Percentiles rank a stretch among this genome's conserved stretches.
These are phyloP conservation scores for Oryzias woworae DNA, from an alignment of 2,113 vertebrate genomes.

Conservation along the genomic window DNA sequence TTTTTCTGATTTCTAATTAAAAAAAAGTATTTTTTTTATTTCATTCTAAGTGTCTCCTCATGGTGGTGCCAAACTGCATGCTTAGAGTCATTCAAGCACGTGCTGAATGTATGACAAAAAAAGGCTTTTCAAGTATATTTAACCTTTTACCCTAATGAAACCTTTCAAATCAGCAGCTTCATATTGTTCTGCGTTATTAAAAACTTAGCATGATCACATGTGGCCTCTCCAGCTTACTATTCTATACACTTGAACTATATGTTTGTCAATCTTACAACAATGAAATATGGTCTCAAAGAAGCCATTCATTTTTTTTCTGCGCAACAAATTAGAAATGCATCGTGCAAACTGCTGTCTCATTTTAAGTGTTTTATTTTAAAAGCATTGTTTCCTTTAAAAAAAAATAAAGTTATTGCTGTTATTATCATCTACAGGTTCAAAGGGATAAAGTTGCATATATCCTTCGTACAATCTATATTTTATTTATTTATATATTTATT, in stretches of 20 bases:
- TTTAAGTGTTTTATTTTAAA: constrained; percentile 27
- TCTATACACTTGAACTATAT: no score
- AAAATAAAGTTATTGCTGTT: no score
- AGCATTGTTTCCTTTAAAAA: background rate
- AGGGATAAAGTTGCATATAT: no score
- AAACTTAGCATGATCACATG: constrained; percentile 14
- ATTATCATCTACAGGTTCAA: no score
- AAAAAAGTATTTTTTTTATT: no score
- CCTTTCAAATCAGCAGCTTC: constrained; percentile 15
- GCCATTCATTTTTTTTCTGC: constrained; percentile 24
- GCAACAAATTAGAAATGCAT: constrained; percentile 26
- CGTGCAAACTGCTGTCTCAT: constrained; percentile 20
- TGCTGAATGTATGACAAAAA: background rate
- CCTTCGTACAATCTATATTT: no score
- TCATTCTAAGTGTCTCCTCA: no score
- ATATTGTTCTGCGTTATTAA: constrained; percentile 4
- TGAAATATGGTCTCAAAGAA: constrained; percentile 15
- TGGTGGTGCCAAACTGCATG: no score
- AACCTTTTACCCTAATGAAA: background rate
- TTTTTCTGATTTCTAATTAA: no score
- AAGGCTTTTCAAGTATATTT: constrained; percentile 15
- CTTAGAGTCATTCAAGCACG: no score
- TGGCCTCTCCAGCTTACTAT: constrained; percentile 18
- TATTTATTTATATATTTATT: no score
- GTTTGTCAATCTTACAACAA: background rate